phyloP scores from a whole-genome alignment of 2,113 vertebrate species.

The Burhinus oedicnemus region DNA sequence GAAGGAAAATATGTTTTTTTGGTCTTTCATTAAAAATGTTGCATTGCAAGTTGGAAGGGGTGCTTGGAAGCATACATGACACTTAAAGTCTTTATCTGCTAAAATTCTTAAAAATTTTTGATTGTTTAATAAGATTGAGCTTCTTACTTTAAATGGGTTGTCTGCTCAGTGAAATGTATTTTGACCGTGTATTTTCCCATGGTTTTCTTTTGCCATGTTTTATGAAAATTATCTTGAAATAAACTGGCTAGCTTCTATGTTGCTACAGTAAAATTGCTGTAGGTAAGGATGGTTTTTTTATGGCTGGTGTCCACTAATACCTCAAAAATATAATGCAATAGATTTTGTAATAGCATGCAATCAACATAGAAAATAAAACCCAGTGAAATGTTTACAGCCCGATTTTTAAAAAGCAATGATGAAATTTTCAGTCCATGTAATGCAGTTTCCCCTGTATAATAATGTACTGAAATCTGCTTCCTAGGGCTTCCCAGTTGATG shows the following conservation, averaged over 20 bases:
- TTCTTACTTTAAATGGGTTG: background rate
- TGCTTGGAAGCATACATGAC: background rate
- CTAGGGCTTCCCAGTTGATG: background rate
- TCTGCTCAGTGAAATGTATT: background rate
- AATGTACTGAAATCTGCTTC: background rate
- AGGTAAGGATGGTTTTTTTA: background rate
- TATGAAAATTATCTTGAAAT: background rate
- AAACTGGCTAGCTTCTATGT: background rate
- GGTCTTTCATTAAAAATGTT: background rate
- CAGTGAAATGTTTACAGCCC: background rate
- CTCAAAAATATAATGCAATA: background rate
- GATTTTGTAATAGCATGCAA: background rate
- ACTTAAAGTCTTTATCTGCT: background rate
- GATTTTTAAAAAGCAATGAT: background rate
- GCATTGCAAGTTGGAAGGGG: accelerated
- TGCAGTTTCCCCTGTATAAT: background rate
- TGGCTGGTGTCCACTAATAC: background rate
- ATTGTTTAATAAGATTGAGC: background rate
- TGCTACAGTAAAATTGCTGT: background rate
- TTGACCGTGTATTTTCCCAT: background rate
- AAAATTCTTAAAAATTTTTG: background rate
- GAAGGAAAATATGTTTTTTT: background rate
- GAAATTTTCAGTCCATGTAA: background rate
- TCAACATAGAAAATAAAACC: background rate
- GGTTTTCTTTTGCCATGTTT: background rate